These are phyloP conservation scores for Trialeurodes vaporariorum DNA, from an alignment of 1,140 invertebrate species.

Conservation along the genomic window DNA sequence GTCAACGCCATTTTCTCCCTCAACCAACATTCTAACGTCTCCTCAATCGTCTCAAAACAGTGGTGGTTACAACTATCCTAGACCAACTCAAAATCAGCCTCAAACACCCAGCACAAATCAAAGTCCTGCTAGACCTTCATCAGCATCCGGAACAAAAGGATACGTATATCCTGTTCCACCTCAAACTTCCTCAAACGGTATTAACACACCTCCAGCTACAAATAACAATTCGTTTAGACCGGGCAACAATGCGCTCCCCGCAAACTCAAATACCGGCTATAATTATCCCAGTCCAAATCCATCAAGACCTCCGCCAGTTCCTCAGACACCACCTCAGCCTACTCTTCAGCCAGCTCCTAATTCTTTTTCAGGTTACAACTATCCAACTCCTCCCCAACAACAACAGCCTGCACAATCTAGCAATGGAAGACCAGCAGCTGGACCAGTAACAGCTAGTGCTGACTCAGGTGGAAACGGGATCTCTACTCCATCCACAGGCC, in stretches of 20 bases:
- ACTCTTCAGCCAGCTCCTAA: no score
- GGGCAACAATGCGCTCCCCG: background rate
- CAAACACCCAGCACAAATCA: background rate
- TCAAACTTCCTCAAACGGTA: background rate
- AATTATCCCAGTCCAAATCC: background rate
- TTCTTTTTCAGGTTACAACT: background rate
- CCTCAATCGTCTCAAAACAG: no score
- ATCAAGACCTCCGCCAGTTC: background rate
- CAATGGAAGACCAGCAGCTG: background rate
- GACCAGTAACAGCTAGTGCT: background rate
- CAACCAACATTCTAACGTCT: no score
- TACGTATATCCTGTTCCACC: background rate
- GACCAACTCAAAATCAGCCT: background rate
- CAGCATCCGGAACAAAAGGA: background rate
- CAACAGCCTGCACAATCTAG: background rate
- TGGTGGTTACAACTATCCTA: background rate
- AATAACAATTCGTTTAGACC: background rate
- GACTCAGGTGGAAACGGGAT: background rate
- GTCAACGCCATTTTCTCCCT: no score
- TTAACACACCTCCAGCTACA: background rate
- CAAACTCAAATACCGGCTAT: background rate
- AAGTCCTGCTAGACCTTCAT: background rate
- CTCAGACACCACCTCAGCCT: background rate
- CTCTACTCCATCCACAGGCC: background rate
- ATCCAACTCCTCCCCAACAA: background rate